Evolutionary conservation across 2,888 invertebrate species (phyloP).

Genomic region (Perithous albicinctus): DNA sequence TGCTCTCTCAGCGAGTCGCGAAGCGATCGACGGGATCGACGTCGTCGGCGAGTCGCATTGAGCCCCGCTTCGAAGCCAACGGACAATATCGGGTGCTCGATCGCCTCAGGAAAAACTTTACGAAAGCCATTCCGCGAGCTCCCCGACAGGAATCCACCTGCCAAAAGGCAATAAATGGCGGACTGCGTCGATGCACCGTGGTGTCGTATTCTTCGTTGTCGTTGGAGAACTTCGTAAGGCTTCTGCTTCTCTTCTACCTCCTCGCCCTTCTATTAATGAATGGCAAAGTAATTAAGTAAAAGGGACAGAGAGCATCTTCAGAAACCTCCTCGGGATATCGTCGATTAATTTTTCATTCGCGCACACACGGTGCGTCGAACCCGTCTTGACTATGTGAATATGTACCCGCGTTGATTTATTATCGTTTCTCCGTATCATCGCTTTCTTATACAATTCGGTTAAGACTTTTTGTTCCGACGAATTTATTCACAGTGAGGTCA

Average conservation of each 20-base stretch:
- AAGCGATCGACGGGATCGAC: constrained; percentile 35
- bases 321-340: constrained; percentile 77
- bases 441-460: constrained; percentile 40
- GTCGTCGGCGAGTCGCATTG: constrained; percentile 46
- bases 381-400: constrained; percentile 44
- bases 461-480: constrained; percentile 12
- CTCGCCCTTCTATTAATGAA: neutral
- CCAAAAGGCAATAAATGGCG: constrained; percentile 74
- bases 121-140: constrained; percentile 66
- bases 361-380: constrained; percentile 56
- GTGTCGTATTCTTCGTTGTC: constrained; percentile 39
- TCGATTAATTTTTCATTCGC: constrained; percentile 69
- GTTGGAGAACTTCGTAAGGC: too few species aligned
- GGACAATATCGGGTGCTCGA: constrained; percentile 66
- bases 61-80: constrained; percentile 62
- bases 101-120: constrained; percentile 70
- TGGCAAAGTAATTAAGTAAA: constrained; percentile 72
- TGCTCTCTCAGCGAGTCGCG: constrained; percentile 15
- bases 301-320: constrained; percentile 71
- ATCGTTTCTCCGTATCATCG: constrained; percentile 71
- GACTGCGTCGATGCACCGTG: constrained; percentile 67
- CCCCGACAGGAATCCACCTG: constrained; percentile 70
- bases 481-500: constrained; percentile 15
- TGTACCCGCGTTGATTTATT: constrained; percentile 79
- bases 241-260: neutral